These are phyloP conservation scores for Miltochrista miniata DNA, from an alignment of 2,888 invertebrate genomes.

Conservation along the genomic window DNA sequence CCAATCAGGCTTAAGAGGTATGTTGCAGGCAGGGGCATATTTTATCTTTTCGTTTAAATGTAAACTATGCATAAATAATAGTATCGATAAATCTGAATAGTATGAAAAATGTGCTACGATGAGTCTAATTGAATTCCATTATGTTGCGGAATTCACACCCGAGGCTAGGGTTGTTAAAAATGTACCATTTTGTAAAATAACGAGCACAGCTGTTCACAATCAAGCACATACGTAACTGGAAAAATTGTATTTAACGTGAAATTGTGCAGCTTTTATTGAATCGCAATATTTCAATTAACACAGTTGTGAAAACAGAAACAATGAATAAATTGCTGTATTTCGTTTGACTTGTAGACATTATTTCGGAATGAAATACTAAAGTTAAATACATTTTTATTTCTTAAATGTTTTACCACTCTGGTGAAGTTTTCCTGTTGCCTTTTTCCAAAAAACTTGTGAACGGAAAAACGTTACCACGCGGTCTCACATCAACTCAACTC, in stretches of 20 bases:
- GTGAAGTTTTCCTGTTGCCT: no score
- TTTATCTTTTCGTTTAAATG: no score
- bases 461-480: no score
- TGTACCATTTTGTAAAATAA: slow-evolving; percentile 41
- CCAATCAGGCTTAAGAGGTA: no score
- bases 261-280: slow-evolving; percentile 46
- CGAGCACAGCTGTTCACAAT: slow-evolving; percentile 44
- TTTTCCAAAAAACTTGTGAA: no score
- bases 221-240: slow-evolving; percentile 27
- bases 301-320: slow-evolving; percentile 24
- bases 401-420: no score
- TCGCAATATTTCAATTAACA: slow-evolving; percentile 51
- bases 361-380: no score
- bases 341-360: neutral
- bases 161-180: slow-evolving; percentile 48
- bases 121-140: slow-evolving; percentile 30
- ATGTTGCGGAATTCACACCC: slow-evolving; percentile 27
- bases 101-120: slow-evolving; percentile 22
- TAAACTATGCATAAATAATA: no score
- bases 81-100: slow-evolving; percentile 1
- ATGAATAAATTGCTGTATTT: slow-evolving; percentile 17
- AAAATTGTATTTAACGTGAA: slow-evolving; percentile 43
- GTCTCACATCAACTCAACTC: no score
- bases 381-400: no score
- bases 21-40: no score